A percentile compares a stretch with the other conserved stretches of the same genome.
These are phyloP conservation scores for Ovis aries DNA, from an alignment of 2,113 vertebrate genomes.

Conservation along the genomic window ARS-UI_Ramb_v3.0 NC_056061.1:49490501-49491000, in stretches of 20 bases:
- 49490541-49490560: neutral
- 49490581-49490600: neutral
- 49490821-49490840: neutral
- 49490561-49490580: neutral
- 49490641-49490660: neutral
- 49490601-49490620: neutral
- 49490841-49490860: neutral
- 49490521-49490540: neutral
- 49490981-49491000: neutral
- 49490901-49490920: neutral
- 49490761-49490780: neutral
- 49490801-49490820: neutral
- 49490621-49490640: neutral
- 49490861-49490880: neutral
- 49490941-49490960: neutral
- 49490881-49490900: neutral
- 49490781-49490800: neutral
- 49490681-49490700: neutral
- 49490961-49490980: neutral
- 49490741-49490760: neutral
- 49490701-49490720: neutral
- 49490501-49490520: neutral
- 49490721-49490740: neutral
- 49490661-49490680: neutral
- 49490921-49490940: neutral